Evolutionary conservation across 2,113 vertebrate genomes (phyloP).

Genomic region (Sminthopsis crassicaudata): DNA sequence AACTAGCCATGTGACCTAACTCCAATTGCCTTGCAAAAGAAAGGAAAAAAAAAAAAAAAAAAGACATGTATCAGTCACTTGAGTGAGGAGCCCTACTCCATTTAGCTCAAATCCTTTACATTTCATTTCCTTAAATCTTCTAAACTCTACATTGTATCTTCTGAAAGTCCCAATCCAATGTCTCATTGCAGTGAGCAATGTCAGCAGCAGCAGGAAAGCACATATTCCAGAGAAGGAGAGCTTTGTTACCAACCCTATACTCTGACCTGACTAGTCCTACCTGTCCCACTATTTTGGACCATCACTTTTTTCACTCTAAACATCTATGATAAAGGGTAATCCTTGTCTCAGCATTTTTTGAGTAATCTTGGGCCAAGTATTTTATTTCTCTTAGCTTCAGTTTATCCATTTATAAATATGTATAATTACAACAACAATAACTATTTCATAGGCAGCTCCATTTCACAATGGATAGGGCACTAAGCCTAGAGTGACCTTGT

Average conservation of each 20-base stretch:
- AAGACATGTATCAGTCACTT: not conserved
- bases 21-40: too few relatives aligned
- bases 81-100: not conserved
- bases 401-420: not conserved
- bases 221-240: not conserved
- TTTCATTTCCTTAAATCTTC: not conserved
- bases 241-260: not conserved
- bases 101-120: not conserved
- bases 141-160: not conserved
- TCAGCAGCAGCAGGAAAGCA: not conserved
- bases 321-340: not conserved
- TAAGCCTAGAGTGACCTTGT: not conserved
- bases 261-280: not conserved
- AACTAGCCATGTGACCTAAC: too few relatives aligned
- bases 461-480: not conserved
- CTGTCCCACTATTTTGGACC: not conserved
- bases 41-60: too few relatives aligned
- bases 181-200: not conserved
- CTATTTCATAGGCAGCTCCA: not conserved
- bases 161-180: not conserved
- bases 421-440: not conserved
- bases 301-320: not conserved
- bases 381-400: not conserved
- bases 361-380: not conserved
- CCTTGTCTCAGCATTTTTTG: not conserved